phyloP scores from a whole-genome alignment of 23 tunicate genomes.

The Ascidia mentula region DNA sequence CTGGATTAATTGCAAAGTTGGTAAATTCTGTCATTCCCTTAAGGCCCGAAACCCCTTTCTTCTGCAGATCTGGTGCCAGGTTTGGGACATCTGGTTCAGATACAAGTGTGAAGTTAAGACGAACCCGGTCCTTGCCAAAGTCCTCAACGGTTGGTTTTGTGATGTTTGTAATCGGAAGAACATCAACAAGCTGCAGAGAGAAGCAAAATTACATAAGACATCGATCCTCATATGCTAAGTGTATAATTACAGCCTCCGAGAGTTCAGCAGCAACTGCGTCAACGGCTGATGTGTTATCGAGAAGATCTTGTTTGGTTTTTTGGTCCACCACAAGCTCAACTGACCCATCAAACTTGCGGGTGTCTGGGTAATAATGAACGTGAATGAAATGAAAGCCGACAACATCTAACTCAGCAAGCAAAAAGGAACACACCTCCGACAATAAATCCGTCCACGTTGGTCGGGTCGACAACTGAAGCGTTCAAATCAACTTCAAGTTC shows the following conservation, averaged over 20 bases:
- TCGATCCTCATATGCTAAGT: background rate
- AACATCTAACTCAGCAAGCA: too few species aligned
- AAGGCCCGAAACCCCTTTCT: background rate
- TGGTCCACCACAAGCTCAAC: background rate
- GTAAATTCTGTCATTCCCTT: background rate
- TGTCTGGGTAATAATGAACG: background rate
- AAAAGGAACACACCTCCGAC: conserved; percentile 34
- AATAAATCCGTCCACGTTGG: conserved; percentile 7
- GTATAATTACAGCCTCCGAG: background rate
- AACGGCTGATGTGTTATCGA: background rate
- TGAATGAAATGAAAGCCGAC: too few species aligned
- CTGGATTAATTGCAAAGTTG: background rate
- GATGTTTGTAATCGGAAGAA: conserved; percentile 16
- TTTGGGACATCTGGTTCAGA: conserved; percentile 16
- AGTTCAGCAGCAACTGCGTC: background rate
- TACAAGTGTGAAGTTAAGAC: conserved; percentile 24
- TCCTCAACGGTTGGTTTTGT: conserved; percentile 20
- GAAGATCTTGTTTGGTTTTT: background rate
- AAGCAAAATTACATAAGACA: background rate
- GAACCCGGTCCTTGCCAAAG: background rate
- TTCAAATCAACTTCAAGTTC: conserved; percentile 28
- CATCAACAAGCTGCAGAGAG: background rate
- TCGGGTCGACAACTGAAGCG: conserved; percentile 11
- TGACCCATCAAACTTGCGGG: background rate
- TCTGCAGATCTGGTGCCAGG: conserved; percentile 34